Evolutionary conservation across 2,113 vertebrate genomes (phyloP), one percentile per base, ranked within the genome.

Genomic region (Dipodomys stephensi): DNA sequence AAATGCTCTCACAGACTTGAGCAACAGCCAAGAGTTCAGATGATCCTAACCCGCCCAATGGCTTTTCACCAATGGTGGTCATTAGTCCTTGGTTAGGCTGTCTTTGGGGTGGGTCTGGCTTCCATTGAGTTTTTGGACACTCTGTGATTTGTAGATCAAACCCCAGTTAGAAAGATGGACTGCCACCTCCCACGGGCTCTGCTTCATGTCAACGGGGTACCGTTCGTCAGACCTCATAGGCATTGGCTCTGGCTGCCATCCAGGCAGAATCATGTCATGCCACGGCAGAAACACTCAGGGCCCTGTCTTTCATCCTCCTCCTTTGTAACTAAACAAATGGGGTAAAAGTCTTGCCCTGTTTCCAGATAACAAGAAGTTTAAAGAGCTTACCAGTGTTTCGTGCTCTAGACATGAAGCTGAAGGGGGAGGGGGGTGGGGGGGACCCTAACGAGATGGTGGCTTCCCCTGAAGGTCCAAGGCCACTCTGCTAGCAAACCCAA

Each of bases 201-300:
- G 97, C 92, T 98, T 96, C 97, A 87, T 98, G 97, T 98, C 97
- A 97, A 95, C 90, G 88, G 96, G 97, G 95, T 97, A 86, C 95
- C 98, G 97, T 96, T 96, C 97, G 97, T 98, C 98, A 98, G 96
- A 96, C 98, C 97, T 98, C 97, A 97, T 98, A 98, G 98, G 97
- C 98, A 97, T 98, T 96, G 97, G 95, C 94, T 88, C 96, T 98
- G 98, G 98, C 97, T 95, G 97, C 94, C 49, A 97, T 97, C 98
- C 98, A 98, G 98, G 95, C 96, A 97, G 98, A 98, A 97, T 87
- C 96, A 98, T 98, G 98, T 97, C 97, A 98, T 96, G 87, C 95
- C 97, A 97, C 97, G 98, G 98, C 39, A 97, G 95, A 97, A 97
- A 98, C 98, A 97, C 98, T 97, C 97, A 97, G 94, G 97, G 97